phyloP scores from a whole-genome alignment of 2,113 vertebrate species.

The Arothron firmamentum region DNA sequence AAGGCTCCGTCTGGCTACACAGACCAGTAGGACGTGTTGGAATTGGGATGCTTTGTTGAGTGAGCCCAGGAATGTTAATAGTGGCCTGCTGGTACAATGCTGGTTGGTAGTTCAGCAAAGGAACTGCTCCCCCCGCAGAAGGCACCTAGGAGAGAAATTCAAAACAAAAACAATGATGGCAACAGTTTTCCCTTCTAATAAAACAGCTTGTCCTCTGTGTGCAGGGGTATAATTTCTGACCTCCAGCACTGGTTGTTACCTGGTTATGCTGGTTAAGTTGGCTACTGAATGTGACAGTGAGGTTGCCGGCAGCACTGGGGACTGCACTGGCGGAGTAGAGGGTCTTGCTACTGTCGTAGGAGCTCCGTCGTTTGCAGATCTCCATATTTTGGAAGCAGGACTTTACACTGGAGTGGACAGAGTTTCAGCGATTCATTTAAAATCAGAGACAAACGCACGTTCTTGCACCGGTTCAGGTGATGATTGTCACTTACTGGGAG shows the following conservation, averaged over 20 bases:
- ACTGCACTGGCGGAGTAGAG: conserved; percentile 91
- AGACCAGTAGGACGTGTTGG: conserved; percentile 87
- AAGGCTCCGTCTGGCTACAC: conserved; percentile 91
- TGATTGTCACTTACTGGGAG: conserved; percentile 83
- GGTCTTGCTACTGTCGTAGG: conserved; percentile 91
- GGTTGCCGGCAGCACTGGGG: conserved; percentile 92
- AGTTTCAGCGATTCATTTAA: not conserved
- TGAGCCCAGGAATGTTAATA: conserved; percentile 93
- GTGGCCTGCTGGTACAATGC: conserved; percentile 96
- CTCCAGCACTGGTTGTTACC: conserved; percentile 37
- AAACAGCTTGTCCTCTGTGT: no score
- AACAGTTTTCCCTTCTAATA: not conserved
- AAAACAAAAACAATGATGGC: not conserved
- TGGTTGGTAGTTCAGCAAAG: conserved; percentile 95
- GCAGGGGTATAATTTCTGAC: no score
- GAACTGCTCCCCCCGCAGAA: conserved; percentile 88
- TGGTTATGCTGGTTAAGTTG: conserved; percentile 79
- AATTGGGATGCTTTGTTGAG: conserved; percentile 91
- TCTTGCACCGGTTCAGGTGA: not conserved
- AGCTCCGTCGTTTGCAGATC: conserved; percentile 91
- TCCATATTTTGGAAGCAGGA: conserved; percentile 99
- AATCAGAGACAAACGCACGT: not conserved
- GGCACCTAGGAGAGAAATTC: conserved; percentile 64
- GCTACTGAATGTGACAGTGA: conserved; percentile 82
- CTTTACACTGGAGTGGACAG: conserved; percentile 81